A percentile compares a stretch with the other conserved stretches of the same genome.
These are phyloP conservation scores for Hippocampus guttulatus DNA, from an alignment of 2,113 vertebrate genomes.

Conservation along the genomic window DNA sequence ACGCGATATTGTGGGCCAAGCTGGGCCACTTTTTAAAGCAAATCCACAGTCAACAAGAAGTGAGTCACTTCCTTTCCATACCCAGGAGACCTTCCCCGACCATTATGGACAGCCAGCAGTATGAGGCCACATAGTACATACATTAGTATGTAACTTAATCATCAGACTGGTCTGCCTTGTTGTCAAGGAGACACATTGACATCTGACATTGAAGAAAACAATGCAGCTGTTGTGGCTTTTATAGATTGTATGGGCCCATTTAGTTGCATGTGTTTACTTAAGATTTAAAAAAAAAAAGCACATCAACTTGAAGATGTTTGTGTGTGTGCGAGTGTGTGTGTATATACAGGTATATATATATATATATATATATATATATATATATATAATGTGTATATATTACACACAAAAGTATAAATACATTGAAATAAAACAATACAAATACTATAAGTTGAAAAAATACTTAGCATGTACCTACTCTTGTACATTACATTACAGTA, in stretches of 20 bases:
- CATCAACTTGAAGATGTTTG: too few relatives aligned
- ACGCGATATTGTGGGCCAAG: not conserved
- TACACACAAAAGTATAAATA: not conserved
- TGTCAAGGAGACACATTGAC: not conserved
- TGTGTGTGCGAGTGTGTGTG: too few relatives aligned
- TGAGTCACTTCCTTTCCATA: constrained; percentile 9
- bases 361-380: too few relatives aligned
- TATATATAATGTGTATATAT: not conserved
- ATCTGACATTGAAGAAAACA: constrained; percentile 1
- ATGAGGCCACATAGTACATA: not conserved
- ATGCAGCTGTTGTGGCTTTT: not conserved
- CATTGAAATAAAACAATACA: too few relatives aligned
- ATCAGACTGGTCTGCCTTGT: not conserved
- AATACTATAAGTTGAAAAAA: too few relatives aligned
- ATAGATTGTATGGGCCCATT: not conserved
- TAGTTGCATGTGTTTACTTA: not conserved
- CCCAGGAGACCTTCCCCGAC: not conserved
- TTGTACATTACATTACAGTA: too few relatives aligned
- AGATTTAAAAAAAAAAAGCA: not conserved
- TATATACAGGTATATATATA: too few relatives aligned
- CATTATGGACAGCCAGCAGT: constrained; percentile 2
- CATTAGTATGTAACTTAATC: constrained; percentile 9
- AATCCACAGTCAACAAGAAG: not conserved
- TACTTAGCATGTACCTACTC: too few relatives aligned
- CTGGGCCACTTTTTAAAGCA: not conserved